These are phyloP conservation scores for Actenoides hombroni DNA, from an alignment of 2,113 vertebrate species.

Conservation along the genomic window DNA sequence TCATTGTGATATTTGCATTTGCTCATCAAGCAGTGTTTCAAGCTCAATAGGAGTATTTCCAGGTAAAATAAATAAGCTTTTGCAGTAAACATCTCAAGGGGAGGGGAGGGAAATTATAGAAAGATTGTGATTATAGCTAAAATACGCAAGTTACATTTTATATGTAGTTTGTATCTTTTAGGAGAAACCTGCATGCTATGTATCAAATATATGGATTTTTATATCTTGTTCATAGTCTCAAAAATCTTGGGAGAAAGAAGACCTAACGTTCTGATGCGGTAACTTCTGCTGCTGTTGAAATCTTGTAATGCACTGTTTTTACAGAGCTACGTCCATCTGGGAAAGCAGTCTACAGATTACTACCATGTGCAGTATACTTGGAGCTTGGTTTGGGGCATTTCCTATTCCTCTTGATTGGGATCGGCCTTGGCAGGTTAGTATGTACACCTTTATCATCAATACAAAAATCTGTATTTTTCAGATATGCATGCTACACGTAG, in stretches of 20 bases:
- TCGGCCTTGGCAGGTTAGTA: conserved; percentile 94
- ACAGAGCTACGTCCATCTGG: conserved; percentile 91
- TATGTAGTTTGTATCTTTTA: not conserved
- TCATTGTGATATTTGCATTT: not conserved
- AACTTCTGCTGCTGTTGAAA: not conserved
- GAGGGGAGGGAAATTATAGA: not conserved
- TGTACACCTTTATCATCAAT: not conserved
- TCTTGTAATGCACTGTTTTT: not conserved
- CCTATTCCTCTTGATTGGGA: conserved; percentile 97
- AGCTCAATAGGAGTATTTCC: not conserved
- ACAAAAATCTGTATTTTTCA: not conserved
- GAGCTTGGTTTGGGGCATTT: conserved; percentile 93
- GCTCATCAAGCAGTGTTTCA: not conserved
- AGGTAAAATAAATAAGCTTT: not conserved
- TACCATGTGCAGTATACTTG: conserved; percentile 83
- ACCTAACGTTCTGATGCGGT: not conserved
- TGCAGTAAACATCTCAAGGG: not conserved
- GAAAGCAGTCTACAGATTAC: conserved; percentile 94
- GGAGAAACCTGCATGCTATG: not conserved
- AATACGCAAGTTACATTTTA: not conserved
- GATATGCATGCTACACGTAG: accelerated
- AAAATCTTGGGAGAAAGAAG: not conserved
- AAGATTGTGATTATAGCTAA: not conserved
- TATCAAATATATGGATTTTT: not conserved
- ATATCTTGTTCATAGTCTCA: not conserved